phyloP scores from a whole-genome alignment of 2,797 vertebrate species.

The Anolis apletophallus region DNA sequence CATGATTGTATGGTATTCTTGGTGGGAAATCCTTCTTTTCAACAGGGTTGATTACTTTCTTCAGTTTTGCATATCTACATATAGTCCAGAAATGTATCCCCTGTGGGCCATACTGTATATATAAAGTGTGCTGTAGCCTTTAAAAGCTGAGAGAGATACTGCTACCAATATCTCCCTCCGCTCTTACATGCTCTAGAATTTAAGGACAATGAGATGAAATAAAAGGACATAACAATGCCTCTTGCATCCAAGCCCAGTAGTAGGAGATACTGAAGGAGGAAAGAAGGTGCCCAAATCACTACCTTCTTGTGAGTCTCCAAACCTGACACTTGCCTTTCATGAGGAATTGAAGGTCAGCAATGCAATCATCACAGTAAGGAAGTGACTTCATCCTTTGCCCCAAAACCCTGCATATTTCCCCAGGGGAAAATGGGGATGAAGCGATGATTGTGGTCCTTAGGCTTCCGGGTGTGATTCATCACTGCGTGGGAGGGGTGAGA shows the following conservation, averaged over 20 bases:
- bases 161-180: neutral
- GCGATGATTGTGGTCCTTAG: slow-evolving; percentile 1
- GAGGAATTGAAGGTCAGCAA: slow-evolving; percentile 28
- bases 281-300: neutral
- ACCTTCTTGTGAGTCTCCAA: neutral
- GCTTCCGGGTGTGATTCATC: slow-evolving; percentile 25
- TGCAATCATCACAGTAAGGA: slow-evolving; percentile 10
- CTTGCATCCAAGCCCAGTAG: neutral
- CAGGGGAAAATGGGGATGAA: neutral
- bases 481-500: neutral
- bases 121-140: neutral
- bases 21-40: too few relatives aligned
- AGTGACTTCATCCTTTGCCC: slow-evolving; percentile 43
- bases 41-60: too few relatives aligned
- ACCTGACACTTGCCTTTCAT: slow-evolving; percentile 13
- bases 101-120: neutral
- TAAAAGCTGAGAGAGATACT: neutral
- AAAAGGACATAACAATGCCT: neutral
- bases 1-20: too few relatives aligned
- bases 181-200: neutral
- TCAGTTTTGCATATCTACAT: too few relatives aligned
- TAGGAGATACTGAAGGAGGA: neutral
- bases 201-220: neutral
- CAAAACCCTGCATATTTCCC: slow-evolving; percentile 11
- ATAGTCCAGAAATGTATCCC: too few relatives aligned